Base-by-base conservation (phyloP, 2,888 invertebrate species). In the Iselma pallidipennis region DNA sequence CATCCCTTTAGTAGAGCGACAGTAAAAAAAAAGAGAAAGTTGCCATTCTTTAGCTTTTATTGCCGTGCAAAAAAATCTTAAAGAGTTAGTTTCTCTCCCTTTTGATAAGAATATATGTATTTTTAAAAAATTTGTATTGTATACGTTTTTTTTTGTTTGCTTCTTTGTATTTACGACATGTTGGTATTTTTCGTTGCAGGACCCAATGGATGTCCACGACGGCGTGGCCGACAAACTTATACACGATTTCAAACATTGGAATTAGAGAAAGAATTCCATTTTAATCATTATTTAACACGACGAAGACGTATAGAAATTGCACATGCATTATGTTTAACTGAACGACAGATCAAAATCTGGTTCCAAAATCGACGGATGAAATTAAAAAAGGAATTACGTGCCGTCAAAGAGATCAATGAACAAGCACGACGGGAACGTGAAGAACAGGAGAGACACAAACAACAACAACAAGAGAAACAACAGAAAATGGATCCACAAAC, bases 211-310 rank as follows among this genome's bases (percentile, higher is more conserved):
- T 96, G 95, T 82, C 95, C 96, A 68, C 87, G 96, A 79, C 90
- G 96, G 81, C 89, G 97, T 78, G 97, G 97, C 65, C 87, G 98
- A 74, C 97, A 98, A 85, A 98, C 98, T 16, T 98, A 98, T 88
- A 98, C 97, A 70, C 91, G 97, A 78, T 96, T 97, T 88, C 98
- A 98, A 84, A 98, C 98, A 23, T 86, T 97, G 84, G 97, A 98
- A 82, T 88, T 98, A 83, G 98, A 98, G 83, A 97, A 97, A 84
- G 98, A 98, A 86, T 98, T 98, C 85, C 95, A 97, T 81, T 96
- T 96, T 86, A 98, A 97, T 85, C 96, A 96, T 81, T 98, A 98
- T 84, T 87, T 98, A 82, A 97, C 97, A 75, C 89, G 98, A 80
- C 88, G 97, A 81, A 90, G 97, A 82, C 89, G 97, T 85, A 96